These are phyloP conservation scores for Andricus quercusramuli DNA, from an alignment of 2,888 invertebrate species.

Conservation along the genomic window DNA sequence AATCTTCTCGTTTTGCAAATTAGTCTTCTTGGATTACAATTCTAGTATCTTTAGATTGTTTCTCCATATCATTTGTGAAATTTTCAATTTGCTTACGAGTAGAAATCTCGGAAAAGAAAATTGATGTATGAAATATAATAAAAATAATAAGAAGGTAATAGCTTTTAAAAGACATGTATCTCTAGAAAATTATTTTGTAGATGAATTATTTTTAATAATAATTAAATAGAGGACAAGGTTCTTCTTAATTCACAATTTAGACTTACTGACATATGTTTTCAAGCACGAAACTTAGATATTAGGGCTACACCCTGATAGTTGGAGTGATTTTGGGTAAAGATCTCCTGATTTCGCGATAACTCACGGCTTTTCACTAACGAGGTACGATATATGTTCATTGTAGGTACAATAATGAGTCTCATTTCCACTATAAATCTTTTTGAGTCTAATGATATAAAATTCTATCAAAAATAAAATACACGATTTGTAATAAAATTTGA, in stretches of 20 bases:
- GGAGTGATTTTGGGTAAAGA: constrained; percentile 22
- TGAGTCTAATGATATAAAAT: background rate
- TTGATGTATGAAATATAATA: background rate
- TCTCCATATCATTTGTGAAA: no score
- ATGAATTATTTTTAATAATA: background rate
- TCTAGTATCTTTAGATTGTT: background rate
- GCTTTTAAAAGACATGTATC: no score
- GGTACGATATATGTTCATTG: constrained; percentile 20
- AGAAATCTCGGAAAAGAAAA: background rate
- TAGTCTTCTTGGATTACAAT: background rate
- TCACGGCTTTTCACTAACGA: constrained; percentile 21
- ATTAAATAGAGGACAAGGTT: background rate
- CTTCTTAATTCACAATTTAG: constrained; percentile 7
- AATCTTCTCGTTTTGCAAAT: no score
- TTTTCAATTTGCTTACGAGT: no score
- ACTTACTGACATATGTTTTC: constrained; percentile 9
- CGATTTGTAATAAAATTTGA: no score
- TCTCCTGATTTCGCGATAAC: constrained; percentile 23
- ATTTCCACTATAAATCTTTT: background rate
- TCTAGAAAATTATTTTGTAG: no score
- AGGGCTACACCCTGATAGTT: constrained; percentile 28
- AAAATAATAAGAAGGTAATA: background rate
- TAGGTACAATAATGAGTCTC: constrained; percentile 3
- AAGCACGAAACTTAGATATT: constrained; percentile 31
- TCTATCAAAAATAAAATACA: no score